Evolutionary conservation across 2,113 vertebrate species (phyloP).

Genomic region (Myrmecobius fasciatus): DNA sequence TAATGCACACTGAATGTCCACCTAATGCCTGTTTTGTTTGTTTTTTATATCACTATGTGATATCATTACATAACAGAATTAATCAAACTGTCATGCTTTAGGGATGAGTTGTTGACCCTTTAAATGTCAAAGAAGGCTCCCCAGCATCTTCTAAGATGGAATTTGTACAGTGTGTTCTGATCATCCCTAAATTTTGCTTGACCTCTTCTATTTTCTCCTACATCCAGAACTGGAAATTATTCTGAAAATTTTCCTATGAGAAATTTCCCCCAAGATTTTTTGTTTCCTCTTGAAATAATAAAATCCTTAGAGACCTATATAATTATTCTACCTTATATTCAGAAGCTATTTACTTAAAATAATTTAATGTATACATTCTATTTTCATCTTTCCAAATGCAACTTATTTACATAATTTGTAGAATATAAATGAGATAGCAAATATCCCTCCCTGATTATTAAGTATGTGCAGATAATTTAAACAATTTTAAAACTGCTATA

Average conservation of each 20-base stretch:
- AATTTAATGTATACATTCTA: background rate
- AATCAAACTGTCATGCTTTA: background rate
- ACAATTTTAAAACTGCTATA: background rate
- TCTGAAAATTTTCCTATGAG: background rate
- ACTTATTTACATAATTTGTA: background rate
- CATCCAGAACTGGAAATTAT: background rate
- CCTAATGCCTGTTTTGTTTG: background rate
- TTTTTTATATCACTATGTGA: background rate
- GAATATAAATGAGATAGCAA: background rate
- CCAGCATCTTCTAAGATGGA: background rate
- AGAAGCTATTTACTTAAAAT: background rate
- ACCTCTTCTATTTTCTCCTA: background rate
- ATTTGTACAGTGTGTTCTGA: background rate
- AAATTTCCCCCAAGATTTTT: background rate
- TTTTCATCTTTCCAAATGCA: background rate
- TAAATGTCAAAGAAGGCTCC: background rate
- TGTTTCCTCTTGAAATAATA: background rate
- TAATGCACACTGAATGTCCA: background rate
- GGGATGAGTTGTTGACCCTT: background rate
- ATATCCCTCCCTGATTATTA: background rate
- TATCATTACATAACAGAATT: background rate
- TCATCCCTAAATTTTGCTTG: background rate
- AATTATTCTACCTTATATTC: background rate
- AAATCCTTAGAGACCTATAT: background rate
- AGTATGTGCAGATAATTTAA: background rate